These are phyloP conservation scores for Lepus timidus DNA, from an alignment of 2,113 vertebrate genomes.

Conservation along the genomic window DNA sequence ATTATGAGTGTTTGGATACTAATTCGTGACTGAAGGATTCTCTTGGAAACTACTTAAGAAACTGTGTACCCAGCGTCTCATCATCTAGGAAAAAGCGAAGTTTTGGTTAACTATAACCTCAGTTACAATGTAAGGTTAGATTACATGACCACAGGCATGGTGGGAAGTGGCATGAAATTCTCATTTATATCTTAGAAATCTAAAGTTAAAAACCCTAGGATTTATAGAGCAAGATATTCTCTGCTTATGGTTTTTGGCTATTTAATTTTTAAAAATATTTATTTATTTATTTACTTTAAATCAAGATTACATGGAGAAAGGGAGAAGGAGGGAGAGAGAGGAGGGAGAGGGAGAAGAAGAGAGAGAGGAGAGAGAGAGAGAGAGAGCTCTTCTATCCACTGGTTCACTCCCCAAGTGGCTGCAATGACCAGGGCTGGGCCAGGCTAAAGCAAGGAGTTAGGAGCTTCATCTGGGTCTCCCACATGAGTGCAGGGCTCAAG, in stretches of 20 bases:
- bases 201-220: neutral
- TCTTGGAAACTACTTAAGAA: neutral
- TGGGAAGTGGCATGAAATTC: neutral
- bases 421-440: too few relatives aligned
- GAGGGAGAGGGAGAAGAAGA: too few relatives aligned
- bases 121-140: neutral
- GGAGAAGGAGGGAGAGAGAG: too few relatives aligned
- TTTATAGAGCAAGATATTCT: neutral
- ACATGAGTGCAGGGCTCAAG: too few relatives aligned
- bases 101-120: neutral
- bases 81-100: neutral
- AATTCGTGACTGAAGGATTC: constrained; percentile 30
- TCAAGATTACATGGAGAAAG: too few relatives aligned
- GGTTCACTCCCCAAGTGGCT: too few relatives aligned
- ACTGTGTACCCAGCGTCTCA: constrained; percentile 52
- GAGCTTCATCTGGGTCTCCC: too few relatives aligned
- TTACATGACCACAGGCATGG: constrained; percentile 12
- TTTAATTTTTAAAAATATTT: neutral
- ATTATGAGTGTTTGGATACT: neutral
- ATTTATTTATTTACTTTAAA: too few relatives aligned
- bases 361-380: too few relatives aligned
- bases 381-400: too few relatives aligned
- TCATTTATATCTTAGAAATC: neutral
- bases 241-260: neutral
- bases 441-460: too few relatives aligned